These are phyloP conservation scores for Anser brachyrhynchus DNA, from an alignment of 2,113 vertebrate genomes.

Conservation along the genomic window DNA sequence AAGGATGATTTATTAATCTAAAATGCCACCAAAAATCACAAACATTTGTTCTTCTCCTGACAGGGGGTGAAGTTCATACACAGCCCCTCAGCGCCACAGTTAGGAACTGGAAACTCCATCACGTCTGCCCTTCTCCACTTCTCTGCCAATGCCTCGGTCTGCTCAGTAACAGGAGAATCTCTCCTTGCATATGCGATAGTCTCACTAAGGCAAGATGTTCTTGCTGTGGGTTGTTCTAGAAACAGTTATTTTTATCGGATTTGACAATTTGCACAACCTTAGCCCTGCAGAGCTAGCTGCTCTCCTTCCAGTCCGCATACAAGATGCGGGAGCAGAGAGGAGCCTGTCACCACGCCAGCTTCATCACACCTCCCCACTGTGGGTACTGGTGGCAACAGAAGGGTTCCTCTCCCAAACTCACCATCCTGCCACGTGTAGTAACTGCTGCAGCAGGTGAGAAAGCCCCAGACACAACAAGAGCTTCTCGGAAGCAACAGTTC, in stretches of 20 bases:
- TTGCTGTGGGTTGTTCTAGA: constrained; percentile 1
- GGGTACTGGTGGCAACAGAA: background rate
- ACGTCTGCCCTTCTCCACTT: background rate
- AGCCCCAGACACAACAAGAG: background rate
- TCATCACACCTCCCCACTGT: background rate
- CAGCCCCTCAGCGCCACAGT: background rate
- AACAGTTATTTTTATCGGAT: background rate
- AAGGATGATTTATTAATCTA: constrained; percentile 65
- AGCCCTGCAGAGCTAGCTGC: background rate
- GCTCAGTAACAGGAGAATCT: background rate
- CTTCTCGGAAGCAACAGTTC: background rate
- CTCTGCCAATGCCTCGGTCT: background rate
- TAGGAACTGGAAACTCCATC: background rate
- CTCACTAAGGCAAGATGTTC: background rate
- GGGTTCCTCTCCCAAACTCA: background rate
- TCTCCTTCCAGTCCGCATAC: background rate
- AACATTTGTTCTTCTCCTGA: background rate
- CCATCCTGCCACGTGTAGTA: background rate
- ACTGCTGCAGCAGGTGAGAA: background rate
- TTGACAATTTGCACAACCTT: background rate
- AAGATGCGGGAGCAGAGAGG: background rate
- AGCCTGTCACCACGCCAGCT: background rate
- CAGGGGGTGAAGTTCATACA: constrained; percentile 1
- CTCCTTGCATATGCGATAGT: fast-evolving
- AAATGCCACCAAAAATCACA: background rate